These are phyloP conservation scores for Cerceris ruficornis DNA, from an alignment of 2,888 invertebrate genomes.

Conservation along the genomic window DNA sequence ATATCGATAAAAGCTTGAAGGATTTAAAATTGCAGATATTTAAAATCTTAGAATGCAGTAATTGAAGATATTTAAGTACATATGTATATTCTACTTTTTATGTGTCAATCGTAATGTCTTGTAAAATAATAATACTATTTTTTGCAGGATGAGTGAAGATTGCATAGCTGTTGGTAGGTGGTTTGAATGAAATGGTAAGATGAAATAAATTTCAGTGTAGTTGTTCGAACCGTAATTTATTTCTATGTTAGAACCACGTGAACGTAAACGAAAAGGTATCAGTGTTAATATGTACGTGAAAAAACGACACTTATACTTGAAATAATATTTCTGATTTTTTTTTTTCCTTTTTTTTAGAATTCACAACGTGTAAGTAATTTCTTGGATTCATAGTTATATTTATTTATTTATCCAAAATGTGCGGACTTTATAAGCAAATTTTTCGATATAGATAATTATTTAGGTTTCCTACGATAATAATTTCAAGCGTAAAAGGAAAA, in stretches of 20 bases:
- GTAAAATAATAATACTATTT: slow-evolving; percentile 32
- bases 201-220: slow-evolving; percentile 55
- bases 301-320: slow-evolving; percentile 47
- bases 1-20: too few species aligned
- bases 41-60: too few species aligned
- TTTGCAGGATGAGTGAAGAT: slow-evolving; percentile 78
- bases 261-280: slow-evolving; percentile 44
- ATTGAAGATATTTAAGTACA: too few species aligned
- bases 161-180: slow-evolving; percentile 52
- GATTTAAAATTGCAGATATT: too few species aligned
- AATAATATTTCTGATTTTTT: slow-evolving; percentile 55
- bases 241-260: slow-evolving; percentile 55
- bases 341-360: slow-evolving; percentile 28
- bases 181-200: slow-evolving; percentile 58
- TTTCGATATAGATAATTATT: slow-evolving; percentile 40
- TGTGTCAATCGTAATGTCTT: slow-evolving; percentile 1
- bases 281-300: slow-evolving; percentile 49
- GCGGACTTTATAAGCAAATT: slow-evolving; percentile 3
- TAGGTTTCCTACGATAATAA: slow-evolving; percentile 31
- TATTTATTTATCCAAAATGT: neutral
- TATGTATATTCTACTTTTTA: too few species aligned
- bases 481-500: slow-evolving; percentile 22
- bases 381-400: slow-evolving; percentile 41
- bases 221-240: slow-evolving; percentile 60
- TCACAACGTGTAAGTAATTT: slow-evolving; percentile 39